phyloP scores from a whole-genome alignment of 2,113 vertebrate species.

The Dicentrarchus labrax region DNA sequence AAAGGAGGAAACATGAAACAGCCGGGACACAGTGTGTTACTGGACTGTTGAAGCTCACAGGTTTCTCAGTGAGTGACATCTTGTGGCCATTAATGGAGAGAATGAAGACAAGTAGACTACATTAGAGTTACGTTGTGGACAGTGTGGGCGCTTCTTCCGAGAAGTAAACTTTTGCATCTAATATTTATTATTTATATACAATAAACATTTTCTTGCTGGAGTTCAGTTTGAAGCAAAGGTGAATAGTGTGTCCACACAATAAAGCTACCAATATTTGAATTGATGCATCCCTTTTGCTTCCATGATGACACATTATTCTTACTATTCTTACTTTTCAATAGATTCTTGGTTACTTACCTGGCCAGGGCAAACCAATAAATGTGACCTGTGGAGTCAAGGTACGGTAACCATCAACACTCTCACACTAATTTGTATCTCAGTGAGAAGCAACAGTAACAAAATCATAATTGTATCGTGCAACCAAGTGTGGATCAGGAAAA shows the following conservation, averaged over 20 bases:
- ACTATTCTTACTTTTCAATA: slow-evolving; percentile 66
- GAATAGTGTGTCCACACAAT: background rate
- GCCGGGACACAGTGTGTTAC: background rate
- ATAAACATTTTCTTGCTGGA: background rate
- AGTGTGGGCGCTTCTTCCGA: background rate
- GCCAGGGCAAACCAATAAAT: slow-evolving; percentile 89
- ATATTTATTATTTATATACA: background rate
- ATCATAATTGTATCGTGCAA: no score
- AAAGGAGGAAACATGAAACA: slow-evolving; percentile 9
- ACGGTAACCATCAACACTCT: slow-evolving; percentile 40
- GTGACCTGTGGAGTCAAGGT: slow-evolving; percentile 94
- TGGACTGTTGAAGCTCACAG: background rate
- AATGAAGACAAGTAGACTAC: background rate
- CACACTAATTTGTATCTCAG: background rate
- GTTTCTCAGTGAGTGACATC: slow-evolving; percentile 56
- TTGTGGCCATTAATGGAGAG: slow-evolving; percentile 59
- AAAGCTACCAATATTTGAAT: background rate
- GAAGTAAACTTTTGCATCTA: background rate
- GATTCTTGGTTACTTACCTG: slow-evolving; percentile 95
- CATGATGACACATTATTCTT: background rate
- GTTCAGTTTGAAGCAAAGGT: background rate
- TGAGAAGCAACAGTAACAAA: background rate
- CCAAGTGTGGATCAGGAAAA: background rate
- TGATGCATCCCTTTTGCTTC: no score
- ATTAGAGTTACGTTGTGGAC: background rate